Evolutionary conservation across 2,113 vertebrate genomes (phyloP).

Genomic region (Alosa alosa): DNA sequence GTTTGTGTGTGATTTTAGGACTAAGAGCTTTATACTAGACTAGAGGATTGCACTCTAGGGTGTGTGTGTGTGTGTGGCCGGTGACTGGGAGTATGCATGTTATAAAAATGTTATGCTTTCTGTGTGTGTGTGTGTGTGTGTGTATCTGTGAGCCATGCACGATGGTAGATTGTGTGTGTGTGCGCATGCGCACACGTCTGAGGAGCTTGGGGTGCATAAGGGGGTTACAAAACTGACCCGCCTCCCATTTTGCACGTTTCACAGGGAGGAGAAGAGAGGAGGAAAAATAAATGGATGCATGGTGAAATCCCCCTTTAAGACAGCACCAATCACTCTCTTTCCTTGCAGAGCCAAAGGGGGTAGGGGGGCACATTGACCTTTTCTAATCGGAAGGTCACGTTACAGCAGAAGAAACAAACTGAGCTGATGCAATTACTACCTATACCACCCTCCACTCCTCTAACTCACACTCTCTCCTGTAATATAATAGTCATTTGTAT

Average conservation of each 20-base stretch:
- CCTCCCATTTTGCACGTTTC: not conserved
- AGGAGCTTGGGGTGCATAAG: not conserved
- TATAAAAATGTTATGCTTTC: not conserved
- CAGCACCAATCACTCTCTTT: conserved; percentile 49
- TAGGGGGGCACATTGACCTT: conserved; percentile 43
- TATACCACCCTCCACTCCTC: not conserved
- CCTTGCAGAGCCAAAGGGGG: conserved; percentile 25
- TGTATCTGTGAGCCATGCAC: not conserved
- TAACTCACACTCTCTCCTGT: conserved; percentile 58
- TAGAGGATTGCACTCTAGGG: not conserved
- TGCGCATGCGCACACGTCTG: not conserved
- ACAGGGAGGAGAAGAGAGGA: conserved; percentile 37
- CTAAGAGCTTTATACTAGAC: not conserved
- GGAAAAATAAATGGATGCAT: conserved; percentile 55
- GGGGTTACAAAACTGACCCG: not conserved
- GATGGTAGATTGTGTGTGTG: not conserved
- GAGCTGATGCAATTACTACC: not conserved
- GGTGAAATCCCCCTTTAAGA: conserved; percentile 58
- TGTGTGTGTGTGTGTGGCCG: conserved; percentile 9
- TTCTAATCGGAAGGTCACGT: not conserved
- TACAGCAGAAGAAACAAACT: conserved; percentile 4
- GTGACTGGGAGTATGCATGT: not conserved
- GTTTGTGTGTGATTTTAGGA: too few species aligned
- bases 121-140: not conserved
- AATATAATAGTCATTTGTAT: conserved; percentile 79